These are phyloP conservation scores for Falco rusticolus DNA, from an alignment of 2,797 vertebrate species.

Conservation along the genomic window DNA sequence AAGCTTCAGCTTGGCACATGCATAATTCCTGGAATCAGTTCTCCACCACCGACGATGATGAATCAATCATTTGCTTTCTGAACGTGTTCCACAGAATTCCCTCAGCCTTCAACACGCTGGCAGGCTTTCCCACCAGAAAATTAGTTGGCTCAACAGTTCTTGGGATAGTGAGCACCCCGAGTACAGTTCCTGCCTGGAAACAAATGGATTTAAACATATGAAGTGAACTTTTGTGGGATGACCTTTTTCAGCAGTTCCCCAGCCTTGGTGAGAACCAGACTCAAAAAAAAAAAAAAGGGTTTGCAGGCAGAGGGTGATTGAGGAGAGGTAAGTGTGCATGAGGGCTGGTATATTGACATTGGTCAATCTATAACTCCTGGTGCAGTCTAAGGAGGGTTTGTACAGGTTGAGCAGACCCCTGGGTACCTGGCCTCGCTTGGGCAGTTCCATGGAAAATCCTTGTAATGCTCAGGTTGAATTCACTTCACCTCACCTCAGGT, in stretches of 20 bases:
- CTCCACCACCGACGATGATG: conserved; percentile 22
- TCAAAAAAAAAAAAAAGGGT: neutral
- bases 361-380: neutral
- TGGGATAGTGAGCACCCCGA: conserved; percentile 3
- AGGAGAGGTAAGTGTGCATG: neutral
- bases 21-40: conserved; percentile 60
- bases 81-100: conserved; percentile 59
- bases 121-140: conserved; percentile 56
- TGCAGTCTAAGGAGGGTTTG: neutral
- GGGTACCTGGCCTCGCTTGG: neutral
- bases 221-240: conserved; percentile 8
- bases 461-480: neutral
- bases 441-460: neutral
- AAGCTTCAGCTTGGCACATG: neutral
- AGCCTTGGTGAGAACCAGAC: neutral
- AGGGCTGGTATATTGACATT: neutral
- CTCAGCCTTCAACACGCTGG: conserved; percentile 45
- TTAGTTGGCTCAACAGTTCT: conserved; percentile 42
- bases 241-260: neutral
- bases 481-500: neutral
- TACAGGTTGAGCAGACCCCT: neutral
- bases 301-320: neutral
- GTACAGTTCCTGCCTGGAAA: conserved; percentile 6
- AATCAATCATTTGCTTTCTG: conserved; percentile 65
- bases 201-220: conserved; percentile 6